Base-by-base conservation (phyloP, 2,113 vertebrate species). In the Thalassarche chlororhynchos region DNA sequence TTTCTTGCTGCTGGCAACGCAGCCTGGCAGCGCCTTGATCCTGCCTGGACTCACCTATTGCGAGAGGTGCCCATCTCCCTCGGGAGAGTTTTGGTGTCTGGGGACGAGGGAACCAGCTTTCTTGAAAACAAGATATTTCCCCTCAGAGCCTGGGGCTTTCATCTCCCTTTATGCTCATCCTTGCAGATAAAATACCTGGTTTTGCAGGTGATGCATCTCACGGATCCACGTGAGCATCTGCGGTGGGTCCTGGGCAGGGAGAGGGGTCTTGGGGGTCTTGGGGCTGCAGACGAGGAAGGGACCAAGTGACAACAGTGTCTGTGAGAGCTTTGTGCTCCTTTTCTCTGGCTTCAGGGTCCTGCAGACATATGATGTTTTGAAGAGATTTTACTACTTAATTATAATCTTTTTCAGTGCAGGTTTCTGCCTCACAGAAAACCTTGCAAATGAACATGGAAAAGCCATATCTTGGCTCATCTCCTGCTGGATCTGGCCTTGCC, bases 251-350 rank as follows among this genome's bases (percentile, higher is more conserved):
- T 26, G 34, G 44, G 20, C 5, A 46, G 79, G 57, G 38, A 65
- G 29, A n/a, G 28, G 17, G n/a, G 17, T 16, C 17, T 7, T 31
- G 24, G 14, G 20, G 32, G 23, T 1, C 12, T n/a, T 29, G 29
- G 28, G 29, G 55, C 13, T 64, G 42, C 4, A 14, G 46, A 42
- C 1, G 4, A 18, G 14, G 61, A 36, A 32, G 6, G 26, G 18
- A 38, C 9, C 28, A 65, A 72, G 58, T 0, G 2, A 25, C 26
- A 72, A 4, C 15, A 25, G 25, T 1, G 0, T 47, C 20, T 18
- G 5, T 23, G 36, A 46, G 66, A 66, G 24, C 18, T 77, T 26
- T 0, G 3, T 47, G 65, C 51, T 51, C 58, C 51, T 32, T 38
- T 58, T 29, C 32, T 42, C 18, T 5, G 5, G 7, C 9, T 26